Evolutionary conservation across 2,888 invertebrate genomes (phyloP).

Genomic region (Philhelius pedissequus): DNA sequence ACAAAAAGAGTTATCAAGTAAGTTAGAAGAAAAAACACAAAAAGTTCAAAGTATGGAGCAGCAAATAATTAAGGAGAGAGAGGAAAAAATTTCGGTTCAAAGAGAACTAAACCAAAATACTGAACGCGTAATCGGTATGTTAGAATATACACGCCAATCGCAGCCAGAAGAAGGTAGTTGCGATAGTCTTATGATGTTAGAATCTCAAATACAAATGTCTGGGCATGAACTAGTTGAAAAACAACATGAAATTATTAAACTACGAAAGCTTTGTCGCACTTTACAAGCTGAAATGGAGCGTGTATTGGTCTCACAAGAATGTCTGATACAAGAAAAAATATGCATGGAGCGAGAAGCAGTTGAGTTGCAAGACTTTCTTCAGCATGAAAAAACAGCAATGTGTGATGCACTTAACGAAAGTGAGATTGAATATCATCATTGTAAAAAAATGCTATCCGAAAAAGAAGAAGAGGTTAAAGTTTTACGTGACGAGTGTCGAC

Average conservation of each 20-base stretch:
- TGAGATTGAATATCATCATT: constrained; percentile 80
- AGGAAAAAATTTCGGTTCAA: constrained; percentile 86
- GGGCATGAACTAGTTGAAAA: constrained; percentile 87
- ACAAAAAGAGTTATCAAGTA: constrained; percentile 82
- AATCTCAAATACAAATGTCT: constrained; percentile 87
- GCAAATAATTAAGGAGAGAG: constrained; percentile 84
- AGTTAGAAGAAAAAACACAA: constrained; percentile 76
- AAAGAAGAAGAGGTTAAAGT: constrained; percentile 82
- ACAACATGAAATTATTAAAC: constrained; percentile 86
- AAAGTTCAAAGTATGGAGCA: constrained; percentile 81
- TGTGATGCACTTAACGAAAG: constrained; percentile 89
- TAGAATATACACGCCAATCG: constrained; percentile 79
- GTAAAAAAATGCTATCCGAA: constrained; percentile 78
- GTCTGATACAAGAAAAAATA: constrained; percentile 86
- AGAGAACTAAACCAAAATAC: constrained; percentile 88
- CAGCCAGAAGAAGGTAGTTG: constrained; percentile 81
- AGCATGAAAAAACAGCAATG: constrained; percentile 90
- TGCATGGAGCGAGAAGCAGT: constrained; percentile 89
- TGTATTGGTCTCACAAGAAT: constrained; percentile 84
- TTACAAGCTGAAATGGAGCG: constrained; percentile 86
- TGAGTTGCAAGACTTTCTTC: constrained; percentile 92
- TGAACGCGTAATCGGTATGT: constrained; percentile 84
- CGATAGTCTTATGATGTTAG: constrained; percentile 87
- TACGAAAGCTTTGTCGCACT: constrained; percentile 85
- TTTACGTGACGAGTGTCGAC: constrained; percentile 88